Conservation (phyloP, 2,888 invertebrate genomes). For the Acanthococcus lagerstroemiae region DNA sequence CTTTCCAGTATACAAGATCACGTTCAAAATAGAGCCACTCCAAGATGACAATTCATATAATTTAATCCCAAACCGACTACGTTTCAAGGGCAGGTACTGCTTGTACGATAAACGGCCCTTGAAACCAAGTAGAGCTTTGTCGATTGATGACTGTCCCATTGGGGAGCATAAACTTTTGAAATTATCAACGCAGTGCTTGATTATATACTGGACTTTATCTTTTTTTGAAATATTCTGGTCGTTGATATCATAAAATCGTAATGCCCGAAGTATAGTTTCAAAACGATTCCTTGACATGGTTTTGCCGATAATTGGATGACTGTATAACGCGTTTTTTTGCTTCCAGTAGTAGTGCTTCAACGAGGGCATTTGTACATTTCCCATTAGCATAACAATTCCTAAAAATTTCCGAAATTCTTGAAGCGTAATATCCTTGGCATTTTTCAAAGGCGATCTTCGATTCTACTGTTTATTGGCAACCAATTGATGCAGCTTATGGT, state of each 20-base stretch:
- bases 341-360: background rate
- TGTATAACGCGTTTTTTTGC: background rate
- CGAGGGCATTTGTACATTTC: background rate
- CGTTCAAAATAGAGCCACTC: background rate
- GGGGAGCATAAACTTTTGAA: background rate
- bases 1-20: background rate
- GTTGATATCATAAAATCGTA: background rate
- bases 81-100: background rate
- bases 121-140: background rate
- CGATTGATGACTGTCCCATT: background rate
- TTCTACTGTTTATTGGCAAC: no score
- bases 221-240: no score
- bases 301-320: background rate
- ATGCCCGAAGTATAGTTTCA: background rate
- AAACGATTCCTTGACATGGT: background rate
- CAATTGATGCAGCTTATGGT: no score
- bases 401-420: background rate
- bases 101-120: background rate
- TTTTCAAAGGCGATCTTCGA: background rate
- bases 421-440: background rate
- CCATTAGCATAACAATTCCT: background rate
- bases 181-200: background rate
- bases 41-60: background rate
- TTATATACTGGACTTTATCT: no score
- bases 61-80: constrained; percentile 2